phyloP scores from a whole-genome alignment of 2,797 vertebrate species.

The Sebastolobus altivelis region DNA sequence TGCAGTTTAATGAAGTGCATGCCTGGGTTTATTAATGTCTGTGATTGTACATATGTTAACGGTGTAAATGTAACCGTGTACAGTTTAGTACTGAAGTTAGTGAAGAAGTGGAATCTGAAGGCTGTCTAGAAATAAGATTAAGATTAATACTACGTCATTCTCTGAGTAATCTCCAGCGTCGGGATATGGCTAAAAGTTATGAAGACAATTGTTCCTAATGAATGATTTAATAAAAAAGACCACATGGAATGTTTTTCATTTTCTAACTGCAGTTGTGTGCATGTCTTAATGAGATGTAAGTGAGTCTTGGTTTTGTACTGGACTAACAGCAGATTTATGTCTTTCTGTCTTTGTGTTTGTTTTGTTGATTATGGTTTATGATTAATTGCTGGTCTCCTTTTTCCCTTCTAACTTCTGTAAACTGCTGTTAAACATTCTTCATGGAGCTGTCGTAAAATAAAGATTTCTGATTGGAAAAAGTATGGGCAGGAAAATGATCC shows the following conservation, averaged over 20 bases:
- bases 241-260: not conserved
- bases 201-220: not conserved
- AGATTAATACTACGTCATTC: not conserved
- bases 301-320: not conserved
- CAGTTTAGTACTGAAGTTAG: not conserved
- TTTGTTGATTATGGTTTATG: not conserved
- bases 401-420: not conserved
- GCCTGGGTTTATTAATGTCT: not conserved
- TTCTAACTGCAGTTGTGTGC: not conserved
- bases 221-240: not conserved
- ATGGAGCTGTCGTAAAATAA: conserved; percentile 7
- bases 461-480: conserved; percentile 8
- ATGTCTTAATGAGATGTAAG: not conserved
- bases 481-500: not conserved
- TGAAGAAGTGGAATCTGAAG: not conserved
- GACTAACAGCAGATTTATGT: not conserved
- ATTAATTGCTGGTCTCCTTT: not conserved
- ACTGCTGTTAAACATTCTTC: not conserved
- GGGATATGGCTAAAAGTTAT: not conserved
- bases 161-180: not conserved
- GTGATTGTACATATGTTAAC: conserved; percentile 26
- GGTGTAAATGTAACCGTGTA: conserved; percentile 23
- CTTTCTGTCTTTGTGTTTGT: not conserved
- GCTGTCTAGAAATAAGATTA: not conserved
- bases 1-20: conserved; percentile 9